Percentiles rank a stretch among this genome's conserved stretches.
Evolutionary conservation across 1,140 invertebrate species (phyloP).

Genomic region (Mycetomoellerius zeteki): DNA sequence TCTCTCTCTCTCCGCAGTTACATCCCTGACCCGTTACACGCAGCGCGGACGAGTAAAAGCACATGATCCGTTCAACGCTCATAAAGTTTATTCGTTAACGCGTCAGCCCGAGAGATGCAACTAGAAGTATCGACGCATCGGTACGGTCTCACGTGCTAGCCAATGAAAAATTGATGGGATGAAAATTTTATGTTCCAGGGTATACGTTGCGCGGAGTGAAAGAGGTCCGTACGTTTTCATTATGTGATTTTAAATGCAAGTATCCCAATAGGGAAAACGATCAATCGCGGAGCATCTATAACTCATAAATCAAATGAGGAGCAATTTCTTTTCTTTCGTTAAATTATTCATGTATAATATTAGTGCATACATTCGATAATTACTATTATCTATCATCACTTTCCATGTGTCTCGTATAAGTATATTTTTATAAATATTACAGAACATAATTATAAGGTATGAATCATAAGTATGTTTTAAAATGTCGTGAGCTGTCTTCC

Average conservation of each 20-base stretch:
- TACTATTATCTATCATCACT: background rate
- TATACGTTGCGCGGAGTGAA: slow-evolving; percentile 6
- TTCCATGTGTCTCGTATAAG: too few species aligned
- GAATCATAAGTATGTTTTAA: background rate
- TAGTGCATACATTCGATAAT: background rate
- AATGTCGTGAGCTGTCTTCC: background rate
- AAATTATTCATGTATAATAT: background rate
- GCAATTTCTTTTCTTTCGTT: background rate
- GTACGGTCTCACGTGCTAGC: slow-evolving; percentile 1
- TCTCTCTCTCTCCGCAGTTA: slow-evolving; percentile 62
- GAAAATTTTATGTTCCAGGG: slow-evolving; percentile 54
- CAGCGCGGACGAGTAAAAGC: slow-evolving; percentile 10
- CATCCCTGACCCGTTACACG: slow-evolving; percentile 6
- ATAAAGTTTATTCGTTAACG: slow-evolving; percentile 64
- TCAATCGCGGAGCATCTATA: slow-evolving; percentile 24
- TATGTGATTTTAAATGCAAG: slow-evolving; percentile 44
- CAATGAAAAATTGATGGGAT: slow-evolving; percentile 59
- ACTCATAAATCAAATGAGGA: slow-evolving; percentile 37
- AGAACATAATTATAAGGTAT: background rate
- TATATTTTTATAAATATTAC: background rate
- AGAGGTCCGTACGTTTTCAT: slow-evolving; percentile 46
- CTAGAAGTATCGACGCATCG: slow-evolving; percentile 48
- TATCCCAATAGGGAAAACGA: slow-evolving; percentile 13
- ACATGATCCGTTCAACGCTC: slow-evolving; percentile 48
- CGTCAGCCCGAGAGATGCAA: slow-evolving; percentile 34